A percentile compares a stretch with the other conserved stretches of the same genome.
These are phyloP conservation scores for Sprattus sprattus DNA, from an alignment of 2,113 vertebrate species.

Conservation along the genomic window DNA sequence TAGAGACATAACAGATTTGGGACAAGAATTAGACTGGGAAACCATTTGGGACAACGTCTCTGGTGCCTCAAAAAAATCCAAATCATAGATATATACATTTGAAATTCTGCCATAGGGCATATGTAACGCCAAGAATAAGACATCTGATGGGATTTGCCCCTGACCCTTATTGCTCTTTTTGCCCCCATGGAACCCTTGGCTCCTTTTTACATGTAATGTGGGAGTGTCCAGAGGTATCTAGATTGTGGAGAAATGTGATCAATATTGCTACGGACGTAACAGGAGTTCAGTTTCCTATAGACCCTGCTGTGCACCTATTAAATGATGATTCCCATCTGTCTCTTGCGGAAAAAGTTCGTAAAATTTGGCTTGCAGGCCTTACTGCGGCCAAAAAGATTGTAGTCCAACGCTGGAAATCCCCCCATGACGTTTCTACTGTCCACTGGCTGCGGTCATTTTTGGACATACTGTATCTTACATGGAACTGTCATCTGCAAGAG, in stretches of 20 bases:
- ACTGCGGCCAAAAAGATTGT: conserved; percentile 23
- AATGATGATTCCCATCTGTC: conserved; percentile 20
- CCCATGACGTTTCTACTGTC: too few species aligned
- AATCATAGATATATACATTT: conserved; percentile 27
- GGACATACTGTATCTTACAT: too few species aligned
- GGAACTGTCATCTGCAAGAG: too few species aligned
- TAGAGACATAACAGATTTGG: background rate
- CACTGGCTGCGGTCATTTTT: too few species aligned
- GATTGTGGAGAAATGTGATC: too few species aligned
- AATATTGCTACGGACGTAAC: too few species aligned
- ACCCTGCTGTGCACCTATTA: too few species aligned
- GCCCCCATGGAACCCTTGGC: conserved; percentile 17
- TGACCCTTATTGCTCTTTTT: conserved; percentile 25
- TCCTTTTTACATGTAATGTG: conserved; percentile 28
- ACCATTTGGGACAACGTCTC: conserved; percentile 11
- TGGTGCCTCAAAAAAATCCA: conserved; percentile 22
- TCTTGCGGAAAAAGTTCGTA: conserved; percentile 10
- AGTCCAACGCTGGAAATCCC: conserved; percentile 12
- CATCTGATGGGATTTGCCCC: conserved; percentile 19
- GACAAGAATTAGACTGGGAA: background rate
- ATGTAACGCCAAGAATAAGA: conserved; percentile 18
- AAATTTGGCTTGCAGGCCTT: conserved; percentile 23
- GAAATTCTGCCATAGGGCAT: conserved; percentile 22
- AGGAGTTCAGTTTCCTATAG: too few species aligned
- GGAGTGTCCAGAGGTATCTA: too few species aligned